Percentiles rank a stretch among this genome's conserved stretches.
Evolutionary conservation across 2,113 vertebrate species (phyloP).

Genomic region (Rhombomys opimus): DNA sequence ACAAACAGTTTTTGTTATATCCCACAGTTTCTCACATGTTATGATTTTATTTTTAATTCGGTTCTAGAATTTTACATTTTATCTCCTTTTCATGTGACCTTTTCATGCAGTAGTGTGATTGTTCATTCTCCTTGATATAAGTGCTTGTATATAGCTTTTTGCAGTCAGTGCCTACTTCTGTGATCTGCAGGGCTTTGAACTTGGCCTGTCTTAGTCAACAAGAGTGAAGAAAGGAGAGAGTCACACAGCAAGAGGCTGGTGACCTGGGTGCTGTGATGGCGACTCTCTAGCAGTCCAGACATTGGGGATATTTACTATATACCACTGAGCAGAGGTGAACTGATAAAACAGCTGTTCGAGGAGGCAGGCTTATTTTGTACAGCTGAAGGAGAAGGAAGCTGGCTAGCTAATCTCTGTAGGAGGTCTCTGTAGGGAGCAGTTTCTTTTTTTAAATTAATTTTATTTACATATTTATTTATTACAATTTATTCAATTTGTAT

Average conservation of each 20-base stretch:
- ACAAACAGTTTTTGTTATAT: not conserved
- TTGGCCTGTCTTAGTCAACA: not conserved
- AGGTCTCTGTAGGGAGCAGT: not conserved
- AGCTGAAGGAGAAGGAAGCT: not conserved
- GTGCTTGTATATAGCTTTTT: too few species aligned
- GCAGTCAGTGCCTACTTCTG: not conserved
- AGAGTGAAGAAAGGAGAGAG: too few species aligned
- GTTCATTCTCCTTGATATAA: not conserved
- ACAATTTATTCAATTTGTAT: too few species aligned
- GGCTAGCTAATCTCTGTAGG: not conserved
- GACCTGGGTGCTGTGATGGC: not conserved
- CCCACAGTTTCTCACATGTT: too few species aligned
- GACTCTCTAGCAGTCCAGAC: not conserved
- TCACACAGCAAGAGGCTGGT: not conserved
- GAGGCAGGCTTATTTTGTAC: not conserved
- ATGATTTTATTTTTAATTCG: not conserved
- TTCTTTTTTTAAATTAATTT: too few species aligned
- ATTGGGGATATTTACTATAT: not conserved
- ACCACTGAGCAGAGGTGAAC: not conserved
- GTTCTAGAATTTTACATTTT: not conserved
- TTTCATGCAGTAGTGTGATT: not conserved
- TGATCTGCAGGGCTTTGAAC: not conserved
- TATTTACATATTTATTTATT: too few species aligned
- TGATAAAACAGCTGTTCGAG: not conserved
- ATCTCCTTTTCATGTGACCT: not conserved